phyloP scores from a whole-genome alignment of 2,113 vertebrate species.

The Lophura nycthemera region DNA sequence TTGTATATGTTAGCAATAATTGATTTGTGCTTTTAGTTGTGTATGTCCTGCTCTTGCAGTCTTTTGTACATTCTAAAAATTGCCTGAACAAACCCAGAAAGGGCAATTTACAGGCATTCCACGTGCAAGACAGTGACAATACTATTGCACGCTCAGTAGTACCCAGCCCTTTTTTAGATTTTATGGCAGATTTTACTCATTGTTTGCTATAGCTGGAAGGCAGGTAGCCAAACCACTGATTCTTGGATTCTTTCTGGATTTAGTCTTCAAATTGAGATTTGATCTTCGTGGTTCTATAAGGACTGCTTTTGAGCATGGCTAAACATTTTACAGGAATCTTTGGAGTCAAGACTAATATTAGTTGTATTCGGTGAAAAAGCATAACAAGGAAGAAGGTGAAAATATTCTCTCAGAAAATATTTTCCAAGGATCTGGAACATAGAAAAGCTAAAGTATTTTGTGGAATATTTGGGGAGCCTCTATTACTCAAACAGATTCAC shows the following conservation, averaged over 20 bases:
- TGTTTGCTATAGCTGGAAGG: not conserved
- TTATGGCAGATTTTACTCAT: not conserved
- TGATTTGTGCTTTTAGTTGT: not conserved
- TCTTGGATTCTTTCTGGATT: not conserved
- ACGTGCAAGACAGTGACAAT: not conserved
- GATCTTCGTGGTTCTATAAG: not conserved
- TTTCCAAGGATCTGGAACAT: not conserved
- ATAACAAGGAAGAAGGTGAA: not conserved
- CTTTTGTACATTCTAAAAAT: not conserved
- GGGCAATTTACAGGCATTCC: not conserved
- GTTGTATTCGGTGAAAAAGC: not conserved
- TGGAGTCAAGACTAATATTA: not conserved
- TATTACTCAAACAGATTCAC: not conserved
- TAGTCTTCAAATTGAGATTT: not conserved
- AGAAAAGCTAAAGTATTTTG: not conserved
- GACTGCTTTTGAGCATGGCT: not conserved
- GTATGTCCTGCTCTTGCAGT: not conserved
- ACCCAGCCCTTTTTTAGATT: not conserved
- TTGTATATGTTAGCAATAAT: not conserved
- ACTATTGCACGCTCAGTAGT: not conserved
- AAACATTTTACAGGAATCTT: not conserved
- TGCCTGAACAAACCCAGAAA: not conserved
- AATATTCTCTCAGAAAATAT: not conserved
- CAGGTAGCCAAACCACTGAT: not conserved
- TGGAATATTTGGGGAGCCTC: not conserved